phyloP scores from a whole-genome alignment of 2,888 invertebrate genomes.

The Cancer borealis region DNA sequence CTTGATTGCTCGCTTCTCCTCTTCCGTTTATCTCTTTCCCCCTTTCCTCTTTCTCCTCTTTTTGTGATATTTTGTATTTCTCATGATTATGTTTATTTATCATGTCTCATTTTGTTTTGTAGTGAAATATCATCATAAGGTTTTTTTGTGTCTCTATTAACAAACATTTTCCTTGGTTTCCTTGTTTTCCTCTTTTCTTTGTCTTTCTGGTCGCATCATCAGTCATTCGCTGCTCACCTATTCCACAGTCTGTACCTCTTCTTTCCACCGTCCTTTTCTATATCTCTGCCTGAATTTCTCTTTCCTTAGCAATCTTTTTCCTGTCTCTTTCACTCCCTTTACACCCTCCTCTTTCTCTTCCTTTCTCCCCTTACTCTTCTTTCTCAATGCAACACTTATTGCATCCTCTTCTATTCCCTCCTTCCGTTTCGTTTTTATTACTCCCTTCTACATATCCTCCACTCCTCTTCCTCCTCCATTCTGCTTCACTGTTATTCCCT shows the following conservation, averaged over 20 bases:
- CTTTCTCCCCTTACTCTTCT: not conserved
- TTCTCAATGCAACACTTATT: not conserved
- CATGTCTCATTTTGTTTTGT: not conserved
- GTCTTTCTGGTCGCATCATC: not conserved
- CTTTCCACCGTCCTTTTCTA: not conserved
- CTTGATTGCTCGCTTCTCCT: conserved; percentile 24
- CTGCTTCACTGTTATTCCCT: too few relatives aligned
- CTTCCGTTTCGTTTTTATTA: too few relatives aligned
- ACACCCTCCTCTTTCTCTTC: not conserved
- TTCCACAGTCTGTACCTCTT: not conserved
- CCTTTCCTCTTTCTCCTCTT: not conserved
- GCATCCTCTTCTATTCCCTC: too few relatives aligned
- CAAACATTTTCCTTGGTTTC: not conserved
- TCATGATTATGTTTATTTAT: not conserved
- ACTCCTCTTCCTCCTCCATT: too few relatives aligned
- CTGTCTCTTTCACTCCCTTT: not conserved
- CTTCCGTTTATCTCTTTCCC: not conserved
- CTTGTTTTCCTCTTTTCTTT: not conserved
- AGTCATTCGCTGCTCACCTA: not conserved
- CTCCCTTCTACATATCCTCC: too few relatives aligned
- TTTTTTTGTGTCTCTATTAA: not conserved
- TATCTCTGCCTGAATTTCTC: not conserved
- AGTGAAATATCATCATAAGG: not conserved
- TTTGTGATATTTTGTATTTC: not conserved
- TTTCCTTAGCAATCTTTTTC: not conserved